Base-by-base conservation (phyloP, 2,113 vertebrate genomes). In the Micromys minutus region DNA sequence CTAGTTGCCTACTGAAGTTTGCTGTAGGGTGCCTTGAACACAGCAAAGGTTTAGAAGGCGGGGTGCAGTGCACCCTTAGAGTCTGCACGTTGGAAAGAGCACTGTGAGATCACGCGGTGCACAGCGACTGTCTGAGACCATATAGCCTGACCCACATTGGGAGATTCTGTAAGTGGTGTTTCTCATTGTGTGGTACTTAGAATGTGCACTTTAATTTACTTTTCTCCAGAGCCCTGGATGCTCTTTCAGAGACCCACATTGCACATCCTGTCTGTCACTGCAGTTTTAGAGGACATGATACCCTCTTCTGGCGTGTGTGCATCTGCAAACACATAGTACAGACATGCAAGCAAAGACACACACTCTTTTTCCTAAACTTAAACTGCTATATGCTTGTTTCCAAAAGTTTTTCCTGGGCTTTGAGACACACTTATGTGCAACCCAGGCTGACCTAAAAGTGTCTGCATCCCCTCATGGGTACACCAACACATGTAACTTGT, bases 1-100 rank as follows among this genome's bases (percentile, higher is more conserved):
- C 26, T 50, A 29, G 26, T 83, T 94, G 74, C 39, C 55, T 97
- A 69, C 31, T 61, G 50, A 87, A 75, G 39, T 57, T 34, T 45
- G 16, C 87, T 86, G 87, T 45, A 93, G 90, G 85, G 81, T 92
- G 47, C 29, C 42, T 74, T 97, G 39, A 77, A 31, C 22, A 59
- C 21, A 91, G 16, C 8, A 0, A 59, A 52, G 52, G 11, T 77
- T 59, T 87, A 72, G 36, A 52, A 52, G 24, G 13, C 69, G 11
- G 55, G 34, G 61, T 39, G 36, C 22, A 26, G 1, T 7, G 15
- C 36, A 39, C 36, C 67, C 57, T 50, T 42, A 26, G 29, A 16
- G 4, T 71, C 36, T 55, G 22, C 22, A 24, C 12, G 29, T 3
- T 19, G 67, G 36, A 22, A 45, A 17, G 45, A 69, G 24, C 29